phyloP scores from a whole-genome alignment of 2,888 invertebrate species.

The Sphecodes monilicornis region DNA sequence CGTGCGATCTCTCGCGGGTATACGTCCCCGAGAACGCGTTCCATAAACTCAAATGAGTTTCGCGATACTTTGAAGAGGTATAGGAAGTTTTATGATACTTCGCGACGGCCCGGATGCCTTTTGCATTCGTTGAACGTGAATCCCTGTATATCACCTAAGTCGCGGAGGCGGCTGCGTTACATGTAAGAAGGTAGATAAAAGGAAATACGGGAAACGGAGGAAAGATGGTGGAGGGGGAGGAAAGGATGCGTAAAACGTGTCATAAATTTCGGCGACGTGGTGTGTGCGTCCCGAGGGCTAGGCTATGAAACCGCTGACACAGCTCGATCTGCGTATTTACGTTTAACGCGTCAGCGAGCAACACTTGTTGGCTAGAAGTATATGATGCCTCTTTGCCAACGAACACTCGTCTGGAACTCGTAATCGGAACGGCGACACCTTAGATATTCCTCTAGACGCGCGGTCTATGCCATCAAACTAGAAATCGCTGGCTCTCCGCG shows the following conservation, averaged over 20 bases:
- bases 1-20: slow-evolving; percentile 42
- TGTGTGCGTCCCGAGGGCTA: slow-evolving; percentile 13
- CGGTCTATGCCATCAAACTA: no score
- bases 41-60: slow-evolving; percentile 63
- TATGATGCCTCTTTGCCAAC: not conserved
- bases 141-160: slow-evolving; percentile 56
- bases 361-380: slow-evolving; percentile 43
- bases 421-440: not conserved
- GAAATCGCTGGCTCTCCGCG: no score
- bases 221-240: not conserved
- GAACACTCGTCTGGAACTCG: not conserved
- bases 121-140: slow-evolving; percentile 57
- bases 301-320: slow-evolving; percentile 39
- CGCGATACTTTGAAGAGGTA: slow-evolving; percentile 59
- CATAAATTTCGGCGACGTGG: slow-evolving; percentile 56
- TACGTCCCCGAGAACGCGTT: slow-evolving; percentile 44
- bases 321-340: slow-evolving; percentile 40
- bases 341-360: slow-evolving; percentile 24
- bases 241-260: slow-evolving; percentile 56
- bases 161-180: slow-evolving; percentile 42
- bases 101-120: slow-evolving; percentile 46
- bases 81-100: slow-evolving; percentile 62
- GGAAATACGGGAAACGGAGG: slow-evolving; percentile 34
- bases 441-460: not conserved
- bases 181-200: slow-evolving; percentile 54